Evolutionary conservation across 2,113 vertebrate genomes (phyloP).

Genomic region (Polyodon spathula): DNA sequence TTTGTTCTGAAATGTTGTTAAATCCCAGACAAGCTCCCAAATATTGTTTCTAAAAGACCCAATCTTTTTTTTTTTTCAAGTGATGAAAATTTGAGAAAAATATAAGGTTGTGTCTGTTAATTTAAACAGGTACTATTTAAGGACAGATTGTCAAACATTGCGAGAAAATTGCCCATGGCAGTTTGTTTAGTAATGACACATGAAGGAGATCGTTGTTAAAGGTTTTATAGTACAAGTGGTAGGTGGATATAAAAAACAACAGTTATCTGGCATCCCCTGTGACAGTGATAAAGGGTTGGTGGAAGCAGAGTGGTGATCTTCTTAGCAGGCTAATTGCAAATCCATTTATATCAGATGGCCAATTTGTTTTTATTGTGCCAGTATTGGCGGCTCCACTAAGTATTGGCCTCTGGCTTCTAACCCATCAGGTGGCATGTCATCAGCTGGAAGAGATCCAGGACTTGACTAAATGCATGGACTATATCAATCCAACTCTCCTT

Average conservation of each 20-base stretch:
- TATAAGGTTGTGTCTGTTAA: too few relatives aligned
- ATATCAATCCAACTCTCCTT: slow-evolving; percentile 4
- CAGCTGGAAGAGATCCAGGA: slow-evolving; percentile 28
- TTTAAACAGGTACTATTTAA: too few relatives aligned
- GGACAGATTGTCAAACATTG: too few relatives aligned
- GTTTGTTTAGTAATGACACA: too few relatives aligned
- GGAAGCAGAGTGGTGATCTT: slow-evolving; percentile 25
- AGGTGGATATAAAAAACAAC: neutral
- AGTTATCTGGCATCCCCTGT: slow-evolving; percentile 30
- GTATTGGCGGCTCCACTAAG: slow-evolving; percentile 28
- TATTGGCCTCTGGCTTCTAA: slow-evolving; percentile 17
- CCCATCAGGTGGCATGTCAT: slow-evolving; percentile 27
- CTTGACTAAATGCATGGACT: slow-evolving; percentile 8
- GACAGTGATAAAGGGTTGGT: slow-evolving; percentile 39
- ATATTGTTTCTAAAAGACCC: too few relatives aligned
- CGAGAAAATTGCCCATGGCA: too few relatives aligned
- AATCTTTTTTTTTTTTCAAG: too few relatives aligned
- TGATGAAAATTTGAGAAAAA: too few relatives aligned
- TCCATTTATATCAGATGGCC: slow-evolving; percentile 41
- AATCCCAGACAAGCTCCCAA: too few relatives aligned
- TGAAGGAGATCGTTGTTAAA: too few relatives aligned
- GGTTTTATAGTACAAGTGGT: too few relatives aligned
- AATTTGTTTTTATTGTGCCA: slow-evolving; percentile 39
- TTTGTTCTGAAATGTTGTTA: too few relatives aligned
- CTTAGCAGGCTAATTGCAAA: slow-evolving; percentile 46